phyloP scores from a whole-genome alignment of 2,888 invertebrate genomes.

The Acronicta aceris region DNA sequence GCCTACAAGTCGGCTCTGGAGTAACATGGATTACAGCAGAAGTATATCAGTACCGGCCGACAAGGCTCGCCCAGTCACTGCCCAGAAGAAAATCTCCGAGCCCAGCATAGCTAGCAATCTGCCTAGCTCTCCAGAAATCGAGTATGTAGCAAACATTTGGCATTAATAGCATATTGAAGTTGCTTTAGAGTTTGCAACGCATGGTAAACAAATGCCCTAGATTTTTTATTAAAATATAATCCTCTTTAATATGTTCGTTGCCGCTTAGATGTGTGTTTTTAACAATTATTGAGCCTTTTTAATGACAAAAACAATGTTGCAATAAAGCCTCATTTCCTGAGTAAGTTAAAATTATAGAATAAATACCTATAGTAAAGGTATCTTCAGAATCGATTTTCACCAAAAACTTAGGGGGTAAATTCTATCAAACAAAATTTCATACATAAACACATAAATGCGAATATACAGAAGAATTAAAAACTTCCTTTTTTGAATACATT shows the following conservation, averaged over 20 bases:
- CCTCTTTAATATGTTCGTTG: conserved; percentile 34
- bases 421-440: too few relatives aligned
- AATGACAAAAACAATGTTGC: too few relatives aligned
- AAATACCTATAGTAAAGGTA: too few relatives aligned
- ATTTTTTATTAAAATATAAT: conserved; percentile 49
- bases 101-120: conserved; percentile 89
- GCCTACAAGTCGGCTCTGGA: conserved; percentile 89
- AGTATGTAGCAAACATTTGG: conserved; percentile 87
- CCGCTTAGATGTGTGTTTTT: background rate
- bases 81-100: conserved; percentile 87
- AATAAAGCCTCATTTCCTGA: too few relatives aligned
- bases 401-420: too few relatives aligned
- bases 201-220: conserved; percentile 58
- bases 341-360: too few relatives aligned
- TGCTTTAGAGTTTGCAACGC: conserved; percentile 59
- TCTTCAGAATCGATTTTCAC: too few relatives aligned
- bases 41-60: conserved; percentile 97
- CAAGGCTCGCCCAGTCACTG: conserved; percentile 83
- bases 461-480: too few relatives aligned
- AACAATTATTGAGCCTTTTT: too few relatives aligned
- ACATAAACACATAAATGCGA: background rate
- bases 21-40: conserved; percentile 93
- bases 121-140: conserved; percentile 92
- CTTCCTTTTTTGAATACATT: background rate
- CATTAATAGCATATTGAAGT: conserved; percentile 45